phyloP scores from a whole-genome alignment of 2,113 vertebrate species.

The Larimichthys polyactis region DNA sequence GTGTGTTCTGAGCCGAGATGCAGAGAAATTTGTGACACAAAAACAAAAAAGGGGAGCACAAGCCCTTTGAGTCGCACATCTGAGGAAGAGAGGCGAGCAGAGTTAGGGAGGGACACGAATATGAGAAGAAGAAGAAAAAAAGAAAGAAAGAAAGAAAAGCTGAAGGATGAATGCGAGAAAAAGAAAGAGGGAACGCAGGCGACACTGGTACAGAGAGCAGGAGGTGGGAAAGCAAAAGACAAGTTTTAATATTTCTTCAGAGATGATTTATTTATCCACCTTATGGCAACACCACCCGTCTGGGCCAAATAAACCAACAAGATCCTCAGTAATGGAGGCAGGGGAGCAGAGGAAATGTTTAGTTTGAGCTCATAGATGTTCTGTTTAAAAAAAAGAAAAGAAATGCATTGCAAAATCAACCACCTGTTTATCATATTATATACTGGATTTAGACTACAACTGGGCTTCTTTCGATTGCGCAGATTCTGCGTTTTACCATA shows the following conservation, averaged over 20 bases:
- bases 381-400: constrained; percentile 13
- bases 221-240: constrained; percentile 50
- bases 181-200: constrained; percentile 26
- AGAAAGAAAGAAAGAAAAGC: neutral
- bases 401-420: neutral
- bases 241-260: constrained; percentile 79
- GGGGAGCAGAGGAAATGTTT: constrained; percentile 23
- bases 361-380: constrained; percentile 26
- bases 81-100: constrained; percentile 33
- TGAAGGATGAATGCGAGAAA: constrained; percentile 22
- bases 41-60: constrained; percentile 9
- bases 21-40: neutral
- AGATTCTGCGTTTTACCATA: neutral
- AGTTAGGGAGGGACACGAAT: constrained; percentile 17
- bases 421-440: constrained; percentile 4
- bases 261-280: constrained; percentile 81
- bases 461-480: neutral
- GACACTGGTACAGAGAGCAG: constrained; percentile 10
- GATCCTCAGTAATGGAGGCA: constrained; percentile 53
- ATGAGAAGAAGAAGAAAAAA: neutral
- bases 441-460: neutral
- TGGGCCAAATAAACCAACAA: constrained; percentile 59
- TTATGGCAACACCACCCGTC: constrained; percentile 72
- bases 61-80: constrained; percentile 25
- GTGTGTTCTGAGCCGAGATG: constrained; percentile 2